phyloP scores from a whole-genome alignment of 2,888 invertebrate genomes.

The Ennomos erosarius region DNA sequence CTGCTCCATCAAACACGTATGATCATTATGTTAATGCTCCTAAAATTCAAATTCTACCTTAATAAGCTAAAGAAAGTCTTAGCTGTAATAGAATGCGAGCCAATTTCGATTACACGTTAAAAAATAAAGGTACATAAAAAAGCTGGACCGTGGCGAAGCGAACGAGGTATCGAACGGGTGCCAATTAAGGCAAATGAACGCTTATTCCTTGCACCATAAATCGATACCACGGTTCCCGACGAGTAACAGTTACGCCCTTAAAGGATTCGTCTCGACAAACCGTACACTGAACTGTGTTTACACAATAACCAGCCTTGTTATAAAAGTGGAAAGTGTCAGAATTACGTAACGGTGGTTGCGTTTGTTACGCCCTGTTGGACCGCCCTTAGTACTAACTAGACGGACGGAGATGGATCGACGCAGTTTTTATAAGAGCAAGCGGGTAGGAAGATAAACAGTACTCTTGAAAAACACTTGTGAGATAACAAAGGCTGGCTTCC shows the following conservation, averaged over 20 bases:
- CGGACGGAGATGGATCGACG: constrained; percentile 70
- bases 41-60: constrained; percentile 58
- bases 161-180: constrained; percentile 72
- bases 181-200: constrained; percentile 81
- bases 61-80: constrained; percentile 63
- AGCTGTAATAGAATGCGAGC: constrained; percentile 53
- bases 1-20: constrained; percentile 81
- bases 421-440: constrained; percentile 60
- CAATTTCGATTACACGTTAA: constrained; percentile 53
- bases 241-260: constrained; percentile 77
- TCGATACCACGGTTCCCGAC: constrained; percentile 74
- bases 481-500: constrained; percentile 84
- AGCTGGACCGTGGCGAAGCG: constrained; percentile 68
- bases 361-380: constrained; percentile 81
- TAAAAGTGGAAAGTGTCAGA: constrained; percentile 81
- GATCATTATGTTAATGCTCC: constrained; percentile 81
- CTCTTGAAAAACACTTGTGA: constrained; percentile 85
- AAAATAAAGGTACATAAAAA: constrained; percentile 60
- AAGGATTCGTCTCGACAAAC: constrained; percentile 68
- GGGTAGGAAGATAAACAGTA: constrained; percentile 75
- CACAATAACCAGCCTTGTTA: constrained; percentile 81
- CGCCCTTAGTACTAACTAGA: constrained; percentile 80
- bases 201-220: constrained; percentile 79
- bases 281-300: constrained; percentile 63
- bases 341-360: constrained; percentile 81